These are phyloP conservation scores for Macrobrachium nipponense DNA, from an alignment of 1,140 invertebrate species.

Conservation along the genomic window DNA sequence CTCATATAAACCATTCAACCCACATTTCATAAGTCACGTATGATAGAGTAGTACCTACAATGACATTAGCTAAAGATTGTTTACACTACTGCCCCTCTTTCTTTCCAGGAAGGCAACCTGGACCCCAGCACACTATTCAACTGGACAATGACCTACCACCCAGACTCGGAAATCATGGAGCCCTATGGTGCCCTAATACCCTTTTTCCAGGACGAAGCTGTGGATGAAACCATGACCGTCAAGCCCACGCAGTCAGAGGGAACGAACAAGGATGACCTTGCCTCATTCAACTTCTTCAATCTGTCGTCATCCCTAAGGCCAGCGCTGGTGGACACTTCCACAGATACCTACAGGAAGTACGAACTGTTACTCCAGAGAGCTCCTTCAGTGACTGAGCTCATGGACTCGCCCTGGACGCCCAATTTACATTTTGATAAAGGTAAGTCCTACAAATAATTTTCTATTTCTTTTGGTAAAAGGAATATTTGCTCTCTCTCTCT, in stretches of 20 bases:
- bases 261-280: background rate
- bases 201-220: background rate
- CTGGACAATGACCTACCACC: slow-evolving; percentile 57
- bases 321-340: background rate
- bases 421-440: background rate
- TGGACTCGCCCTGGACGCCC: slow-evolving; percentile 6
- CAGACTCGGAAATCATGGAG: slow-evolving; percentile 36
- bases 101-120: background rate
- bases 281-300: background rate
- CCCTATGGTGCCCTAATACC: slow-evolving; percentile 50
- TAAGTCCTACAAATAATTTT: too few relatives aligned
- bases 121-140: slow-evolving; percentile 47
- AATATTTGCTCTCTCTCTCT: too few relatives aligned
- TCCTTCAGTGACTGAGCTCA: background rate
- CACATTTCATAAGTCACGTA: background rate
- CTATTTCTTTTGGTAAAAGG: too few relatives aligned
- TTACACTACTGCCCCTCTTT: too few relatives aligned
- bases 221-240: background rate
- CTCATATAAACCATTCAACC: too few relatives aligned
- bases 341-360: slow-evolving; percentile 8
- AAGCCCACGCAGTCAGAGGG: background rate
- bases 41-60: background rate
- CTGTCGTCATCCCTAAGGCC: background rate
- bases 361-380: background rate
- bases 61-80: background rate